phyloP scores from a whole-genome alignment of 37 sponge, comb jelly and placozoan species.

The Crambe crambe region DNA sequence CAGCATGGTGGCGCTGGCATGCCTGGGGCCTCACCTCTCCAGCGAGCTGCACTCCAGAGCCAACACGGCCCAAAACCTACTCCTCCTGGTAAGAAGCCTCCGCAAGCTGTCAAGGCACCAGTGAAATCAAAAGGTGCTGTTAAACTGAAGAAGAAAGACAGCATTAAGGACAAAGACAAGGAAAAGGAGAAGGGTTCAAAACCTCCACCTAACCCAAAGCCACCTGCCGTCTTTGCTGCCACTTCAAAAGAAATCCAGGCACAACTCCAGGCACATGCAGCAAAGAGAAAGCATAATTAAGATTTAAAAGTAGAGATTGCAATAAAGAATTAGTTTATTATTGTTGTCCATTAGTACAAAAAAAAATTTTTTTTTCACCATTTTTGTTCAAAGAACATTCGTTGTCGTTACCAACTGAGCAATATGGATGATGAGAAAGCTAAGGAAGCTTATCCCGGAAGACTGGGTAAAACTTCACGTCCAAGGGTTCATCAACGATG shows the following conservation, averaged over 20 bases:
- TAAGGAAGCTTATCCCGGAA: constrained; percentile 17
- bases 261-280: constrained; percentile 17
- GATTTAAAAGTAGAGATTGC: background rate
- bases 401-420: too few species aligned
- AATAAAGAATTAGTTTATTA: background rate
- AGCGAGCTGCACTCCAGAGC: constrained; percentile 18
- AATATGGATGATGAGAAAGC: too few species aligned
- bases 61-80: constrained; percentile 11
- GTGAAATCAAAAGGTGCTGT: background rate
- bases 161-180: background rate
- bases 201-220: background rate
- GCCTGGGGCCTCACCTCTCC: constrained; percentile 28
- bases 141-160: constrained; percentile 14
- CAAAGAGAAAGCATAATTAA: constrained; percentile 6
- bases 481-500: constrained; percentile 42
- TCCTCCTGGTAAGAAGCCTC: background rate
- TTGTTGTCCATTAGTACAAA: background rate
- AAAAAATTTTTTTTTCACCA: background rate
- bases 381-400: too few species aligned
- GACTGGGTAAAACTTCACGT: constrained; percentile 2
- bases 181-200: background rate
- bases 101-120: background rate
- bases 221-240: background rate
- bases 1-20: constrained; percentile 9
- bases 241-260: constrained; percentile 5